Conservation (phyloP, 2,888 invertebrate species). For the Orthosia cruda region DNA sequence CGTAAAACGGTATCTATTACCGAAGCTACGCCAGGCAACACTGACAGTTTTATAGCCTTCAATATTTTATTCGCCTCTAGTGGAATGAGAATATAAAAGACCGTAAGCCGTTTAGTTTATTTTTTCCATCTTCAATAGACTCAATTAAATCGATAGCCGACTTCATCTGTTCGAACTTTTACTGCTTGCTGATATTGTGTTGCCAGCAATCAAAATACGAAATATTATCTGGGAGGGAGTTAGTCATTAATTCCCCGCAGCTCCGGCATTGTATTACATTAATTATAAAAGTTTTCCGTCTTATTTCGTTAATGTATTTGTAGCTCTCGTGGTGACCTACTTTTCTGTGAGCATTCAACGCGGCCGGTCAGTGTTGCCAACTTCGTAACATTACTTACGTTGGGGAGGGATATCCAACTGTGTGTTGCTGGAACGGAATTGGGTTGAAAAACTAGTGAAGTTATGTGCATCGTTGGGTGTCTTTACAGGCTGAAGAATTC, state of each 20-base stretch:
- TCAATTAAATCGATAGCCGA: slow-evolving; percentile 46
- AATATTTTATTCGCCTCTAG: slow-evolving; percentile 66
- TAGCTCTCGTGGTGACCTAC: slow-evolving; percentile 76
- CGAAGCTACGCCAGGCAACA: slow-evolving; percentile 55
- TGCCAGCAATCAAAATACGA: slow-evolving; percentile 58
- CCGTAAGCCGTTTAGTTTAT: slow-evolving; percentile 37
- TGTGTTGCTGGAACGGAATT: slow-evolving; percentile 37
- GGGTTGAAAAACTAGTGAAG: slow-evolving; percentile 43
- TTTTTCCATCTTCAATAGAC: slow-evolving; percentile 38
- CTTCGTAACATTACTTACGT: slow-evolving; percentile 66
- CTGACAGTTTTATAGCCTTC: slow-evolving; percentile 62
- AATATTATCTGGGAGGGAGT: slow-evolving; percentile 66
- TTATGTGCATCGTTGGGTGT: slow-evolving; percentile 25
- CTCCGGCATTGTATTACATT: slow-evolving; percentile 79
- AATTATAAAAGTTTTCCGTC: slow-evolving; percentile 81
- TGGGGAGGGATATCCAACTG: slow-evolving; percentile 46
- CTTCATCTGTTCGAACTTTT: slow-evolving; percentile 54
- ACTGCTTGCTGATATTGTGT: slow-evolving; percentile 48
- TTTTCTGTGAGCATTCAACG: slow-evolving; percentile 73
- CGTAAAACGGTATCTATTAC: slow-evolving; percentile 65
- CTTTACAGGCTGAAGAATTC: neutral
- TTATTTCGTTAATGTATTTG: slow-evolving; percentile 83
- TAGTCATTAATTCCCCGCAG: slow-evolving; percentile 71
- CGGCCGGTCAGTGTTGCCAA: slow-evolving; percentile 74
- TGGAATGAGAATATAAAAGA: slow-evolving; percentile 45